Conservation (phyloP, 2,797 vertebrate species). For the Cuniculus paca region DNA sequence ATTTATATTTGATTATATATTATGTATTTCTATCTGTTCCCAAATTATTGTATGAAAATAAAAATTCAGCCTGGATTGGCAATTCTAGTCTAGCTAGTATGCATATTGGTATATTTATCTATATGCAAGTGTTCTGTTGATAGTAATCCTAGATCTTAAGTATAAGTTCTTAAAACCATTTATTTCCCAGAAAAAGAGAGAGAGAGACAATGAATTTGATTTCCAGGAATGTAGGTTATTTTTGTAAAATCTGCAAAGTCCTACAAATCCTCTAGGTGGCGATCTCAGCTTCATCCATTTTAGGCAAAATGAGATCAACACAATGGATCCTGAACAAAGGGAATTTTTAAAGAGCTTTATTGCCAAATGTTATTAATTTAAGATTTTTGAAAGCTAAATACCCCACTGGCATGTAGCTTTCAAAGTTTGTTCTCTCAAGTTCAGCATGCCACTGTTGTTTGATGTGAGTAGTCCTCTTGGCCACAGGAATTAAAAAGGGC, state of each 20-base stretch:
- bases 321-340: conserved; percentile 75
- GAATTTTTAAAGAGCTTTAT: conserved; percentile 67
- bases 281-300: conserved; percentile 43
- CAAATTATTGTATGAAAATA: conserved; percentile 69
- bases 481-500: conserved; percentile 47
- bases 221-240: not conserved
- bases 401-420: conserved; percentile 51
- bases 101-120: conserved; percentile 48
- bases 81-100: conserved; percentile 40
- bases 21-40: too few relatives aligned
- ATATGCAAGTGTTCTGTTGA: conserved; percentile 52
- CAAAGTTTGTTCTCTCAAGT: conserved; percentile 54
- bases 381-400: conserved; percentile 78
- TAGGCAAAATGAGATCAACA: conserved; percentile 15
- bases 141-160: conserved; percentile 56
- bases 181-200: not conserved
- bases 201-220: not conserved
- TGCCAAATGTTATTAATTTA: conserved; percentile 77
- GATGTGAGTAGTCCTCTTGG: not conserved
- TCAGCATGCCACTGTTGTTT: conserved; percentile 27
- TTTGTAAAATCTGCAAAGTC: conserved; percentile 50
- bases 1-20: conserved; percentile 39
- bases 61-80: conserved; percentile 72
- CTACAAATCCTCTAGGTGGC: conserved; percentile 65
- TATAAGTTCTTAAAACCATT: conserved; percentile 50